Evolutionary conservation across 2,888 invertebrate species (phyloP).

Genomic region (Neoitamus cyanurus): DNA sequence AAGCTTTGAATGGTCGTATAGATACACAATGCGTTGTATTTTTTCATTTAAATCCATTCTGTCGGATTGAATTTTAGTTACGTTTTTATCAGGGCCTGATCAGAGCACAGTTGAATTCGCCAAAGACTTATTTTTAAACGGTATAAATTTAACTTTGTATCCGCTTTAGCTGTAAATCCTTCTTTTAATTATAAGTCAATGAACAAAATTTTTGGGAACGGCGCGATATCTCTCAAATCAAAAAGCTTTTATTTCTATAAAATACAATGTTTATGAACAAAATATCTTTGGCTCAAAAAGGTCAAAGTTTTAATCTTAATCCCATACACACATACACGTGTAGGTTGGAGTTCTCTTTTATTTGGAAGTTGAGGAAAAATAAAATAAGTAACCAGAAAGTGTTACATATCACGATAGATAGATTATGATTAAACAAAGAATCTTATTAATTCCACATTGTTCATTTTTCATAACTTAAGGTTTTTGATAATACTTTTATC

Average conservation of each 20-base stretch:
- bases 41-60: not conserved
- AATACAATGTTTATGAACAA: not conserved
- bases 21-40: not conserved
- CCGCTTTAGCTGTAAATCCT: not conserved
- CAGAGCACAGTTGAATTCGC: slow-evolving; percentile 16
- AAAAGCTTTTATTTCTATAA: not conserved
- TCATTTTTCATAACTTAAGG: not conserved
- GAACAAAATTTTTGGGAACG: not conserved
- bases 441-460: not conserved
- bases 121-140: slow-evolving; percentile 27
- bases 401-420: too few relatives aligned
- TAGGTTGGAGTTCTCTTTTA: not conserved
- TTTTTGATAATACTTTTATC: not conserved
- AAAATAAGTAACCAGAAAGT: too few relatives aligned
- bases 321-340: too few relatives aligned
- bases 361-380: not conserved
- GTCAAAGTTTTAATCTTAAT: too few relatives aligned
- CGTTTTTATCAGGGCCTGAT: not conserved
- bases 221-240: not conserved
- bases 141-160: not conserved
- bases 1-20: not conserved
- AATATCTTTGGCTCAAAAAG: too few relatives aligned
- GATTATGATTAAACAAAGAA: not conserved
- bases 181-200: not conserved
- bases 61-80: not conserved